Evolutionary conservation across 1,140 invertebrate genomes (phyloP).

Genomic region (Nomia melanderi): DNA sequence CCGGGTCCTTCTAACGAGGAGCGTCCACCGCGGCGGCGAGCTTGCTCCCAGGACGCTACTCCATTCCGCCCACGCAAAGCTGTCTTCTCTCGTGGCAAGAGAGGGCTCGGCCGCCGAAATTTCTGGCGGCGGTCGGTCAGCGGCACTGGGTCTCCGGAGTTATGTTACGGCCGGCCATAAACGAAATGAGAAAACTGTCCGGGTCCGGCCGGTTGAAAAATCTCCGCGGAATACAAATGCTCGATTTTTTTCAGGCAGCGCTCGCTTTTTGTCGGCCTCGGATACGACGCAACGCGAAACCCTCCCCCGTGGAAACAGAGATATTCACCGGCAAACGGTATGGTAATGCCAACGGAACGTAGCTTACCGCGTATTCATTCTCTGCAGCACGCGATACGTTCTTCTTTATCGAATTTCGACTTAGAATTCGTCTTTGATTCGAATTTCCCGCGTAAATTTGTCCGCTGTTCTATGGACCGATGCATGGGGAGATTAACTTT

Average conservation of each 20-base stretch:
- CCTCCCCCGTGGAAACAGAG: not conserved
- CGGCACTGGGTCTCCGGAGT: constrained; percentile 63
- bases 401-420: no score
- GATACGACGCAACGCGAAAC: constrained; percentile 29
- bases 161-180: constrained; percentile 77
- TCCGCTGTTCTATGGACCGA: no score
- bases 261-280: constrained; percentile 50
- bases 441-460: no score
- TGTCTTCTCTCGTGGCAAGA: constrained; percentile 29
- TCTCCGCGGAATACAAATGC: constrained; percentile 79
- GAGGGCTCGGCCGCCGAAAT: constrained; percentile 25
- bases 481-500: no score
- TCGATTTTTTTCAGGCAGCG: constrained; percentile 68
- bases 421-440: no score
- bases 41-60: constrained; percentile 35
- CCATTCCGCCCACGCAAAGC: constrained; percentile 58
- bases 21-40: constrained; percentile 6
- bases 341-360: not conserved
- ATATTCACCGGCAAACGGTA: not conserved
- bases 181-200: constrained; percentile 79
- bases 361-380: no score
- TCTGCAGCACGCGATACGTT: no score
- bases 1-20: not conserved
- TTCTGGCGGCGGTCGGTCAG: constrained; percentile 20
- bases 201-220: constrained; percentile 72